Evolutionary conservation across 2,113 vertebrate species (phyloP).

Genomic region (Pseudolaguvia tuberculata): DNA sequence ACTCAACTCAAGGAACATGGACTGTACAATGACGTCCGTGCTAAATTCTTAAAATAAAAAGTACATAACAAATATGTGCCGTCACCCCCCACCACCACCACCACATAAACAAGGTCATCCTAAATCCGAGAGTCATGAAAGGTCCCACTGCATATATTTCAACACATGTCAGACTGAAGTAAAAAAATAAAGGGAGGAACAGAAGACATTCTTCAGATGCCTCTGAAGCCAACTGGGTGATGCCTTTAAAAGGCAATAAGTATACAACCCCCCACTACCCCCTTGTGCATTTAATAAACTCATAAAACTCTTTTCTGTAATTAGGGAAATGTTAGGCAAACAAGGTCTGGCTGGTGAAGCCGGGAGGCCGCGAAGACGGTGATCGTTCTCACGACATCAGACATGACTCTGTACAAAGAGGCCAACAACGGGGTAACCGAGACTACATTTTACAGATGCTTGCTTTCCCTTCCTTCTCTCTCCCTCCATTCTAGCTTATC

Average conservation of each 20-base stretch:
- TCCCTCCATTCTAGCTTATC: conserved; percentile 5
- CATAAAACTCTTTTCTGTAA: conserved; percentile 35
- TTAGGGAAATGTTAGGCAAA: conserved; percentile 51
- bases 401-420: not conserved
- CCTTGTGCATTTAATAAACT: conserved; percentile 35
- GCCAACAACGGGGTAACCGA: not conserved
- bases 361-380: conserved; percentile 11
- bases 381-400: conserved; percentile 11
- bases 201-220: conserved; percentile 67
- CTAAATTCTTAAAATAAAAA: not conserved
- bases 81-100: not conserved
- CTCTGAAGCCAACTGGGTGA: conserved; percentile 58
- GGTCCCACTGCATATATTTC: conserved; percentile 36
- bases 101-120: conserved; percentile 15
- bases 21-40: not conserved
- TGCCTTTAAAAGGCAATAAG: conserved; percentile 69
- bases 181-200: conserved; percentile 38
- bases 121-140: conserved; percentile 25
- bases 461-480: not conserved
- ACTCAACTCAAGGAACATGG: not conserved
- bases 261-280: conserved; percentile 49
- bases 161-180: conserved; percentile 26
- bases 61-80: not conserved
- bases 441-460: not conserved
- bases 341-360: conserved; percentile 23